Evolutionary conservation across 2,113 vertebrate genomes (phyloP).

Genomic region (Python bivittatus): DNA sequence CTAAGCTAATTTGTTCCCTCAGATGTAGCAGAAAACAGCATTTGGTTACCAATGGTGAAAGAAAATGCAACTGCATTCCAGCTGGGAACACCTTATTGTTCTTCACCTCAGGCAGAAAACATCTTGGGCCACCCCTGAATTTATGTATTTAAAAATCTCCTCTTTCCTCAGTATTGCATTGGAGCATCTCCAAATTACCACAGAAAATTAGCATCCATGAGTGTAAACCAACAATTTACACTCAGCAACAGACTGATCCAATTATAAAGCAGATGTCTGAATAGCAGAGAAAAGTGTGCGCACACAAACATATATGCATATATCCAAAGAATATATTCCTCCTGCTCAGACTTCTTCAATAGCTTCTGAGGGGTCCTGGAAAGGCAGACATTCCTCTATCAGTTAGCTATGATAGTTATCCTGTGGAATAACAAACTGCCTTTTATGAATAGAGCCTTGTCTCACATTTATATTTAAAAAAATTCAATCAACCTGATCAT

Average conservation of each 20-base stretch:
- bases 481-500: constrained; percentile 11
- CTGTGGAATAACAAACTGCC: constrained; percentile 13
- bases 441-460: constrained; percentile 28
- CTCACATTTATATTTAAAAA: constrained; percentile 39
- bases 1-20: background rate
- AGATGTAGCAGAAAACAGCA: background rate
- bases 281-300: background rate
- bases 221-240: background rate
- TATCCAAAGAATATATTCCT: background rate
- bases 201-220: background rate
- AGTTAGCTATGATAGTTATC: constrained; percentile 16
- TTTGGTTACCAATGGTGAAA: background rate
- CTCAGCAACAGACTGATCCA: background rate
- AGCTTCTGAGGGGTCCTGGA: constrained; percentile 15
- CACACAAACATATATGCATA: background rate
- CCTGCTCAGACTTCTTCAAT: constrained; percentile 16
- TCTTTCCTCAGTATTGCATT: background rate
- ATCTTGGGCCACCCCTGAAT: background rate
- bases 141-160: background rate
- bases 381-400: constrained; percentile 40
- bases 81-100: background rate
- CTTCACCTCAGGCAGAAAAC: background rate
- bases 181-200: background rate
- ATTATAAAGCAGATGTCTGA: fast-evolving
- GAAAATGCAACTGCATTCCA: background rate